phyloP scores from a whole-genome alignment of 2,113 vertebrate species.

The Mesembrinibis cayennensis region DNA sequence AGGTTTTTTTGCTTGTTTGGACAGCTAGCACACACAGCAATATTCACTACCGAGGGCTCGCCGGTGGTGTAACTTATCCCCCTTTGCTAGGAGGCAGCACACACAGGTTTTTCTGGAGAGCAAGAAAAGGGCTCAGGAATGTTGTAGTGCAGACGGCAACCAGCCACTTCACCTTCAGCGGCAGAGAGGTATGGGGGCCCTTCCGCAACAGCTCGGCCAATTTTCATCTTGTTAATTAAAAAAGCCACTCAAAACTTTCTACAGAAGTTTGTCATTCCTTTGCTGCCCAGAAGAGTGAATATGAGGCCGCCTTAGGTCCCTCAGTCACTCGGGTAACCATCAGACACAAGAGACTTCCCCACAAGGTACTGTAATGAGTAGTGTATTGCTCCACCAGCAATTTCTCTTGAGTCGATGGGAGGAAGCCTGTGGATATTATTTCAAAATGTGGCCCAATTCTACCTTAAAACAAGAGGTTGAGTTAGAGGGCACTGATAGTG shows the following conservation, averaged over 20 bases:
- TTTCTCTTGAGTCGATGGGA: not conserved
- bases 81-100: not conserved
- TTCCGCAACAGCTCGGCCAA: not conserved
- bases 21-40: not conserved
- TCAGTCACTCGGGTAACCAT: not conserved
- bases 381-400: not conserved
- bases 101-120: not conserved
- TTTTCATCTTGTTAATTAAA: not conserved
- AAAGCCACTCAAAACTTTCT: not conserved
- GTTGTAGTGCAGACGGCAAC: not conserved
- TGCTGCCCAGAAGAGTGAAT: not conserved
- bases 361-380: not conserved
- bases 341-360: not conserved
- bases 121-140: not conserved
- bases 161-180: not conserved
- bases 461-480: not conserved
- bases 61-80: not conserved
- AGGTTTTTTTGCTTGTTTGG: not conserved
- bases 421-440: not conserved
- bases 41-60: not conserved
- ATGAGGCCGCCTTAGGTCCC: not conserved
- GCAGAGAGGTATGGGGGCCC: not conserved
- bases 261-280: not conserved
- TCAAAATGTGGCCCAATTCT: not conserved
- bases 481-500: not conserved